These are phyloP conservation scores for Gymnarchus niloticus DNA, from an alignment of 2,113 vertebrate genomes.

Conservation along the genomic window DNA sequence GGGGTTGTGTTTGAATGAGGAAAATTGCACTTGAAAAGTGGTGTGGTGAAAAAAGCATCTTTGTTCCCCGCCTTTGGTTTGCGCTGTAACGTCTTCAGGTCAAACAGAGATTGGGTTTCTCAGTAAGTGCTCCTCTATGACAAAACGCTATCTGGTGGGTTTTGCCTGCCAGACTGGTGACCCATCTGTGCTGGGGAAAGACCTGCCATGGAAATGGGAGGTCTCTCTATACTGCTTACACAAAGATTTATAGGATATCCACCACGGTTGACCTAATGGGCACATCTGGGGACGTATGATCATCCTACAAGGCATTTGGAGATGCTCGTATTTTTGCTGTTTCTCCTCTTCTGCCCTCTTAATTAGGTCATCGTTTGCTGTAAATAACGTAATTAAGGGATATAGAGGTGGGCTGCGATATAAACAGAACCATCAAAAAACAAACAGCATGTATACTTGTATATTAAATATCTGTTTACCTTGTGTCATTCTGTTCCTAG, in stretches of 20 bases:
- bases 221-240: neutral
- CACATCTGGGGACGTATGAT: neutral
- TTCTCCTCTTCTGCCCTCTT: neutral
- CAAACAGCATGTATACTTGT: neutral
- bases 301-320: neutral
- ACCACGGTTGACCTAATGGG: neutral
- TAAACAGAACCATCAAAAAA: neutral
- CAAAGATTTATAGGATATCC: neutral
- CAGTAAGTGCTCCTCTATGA: constrained; percentile 46
- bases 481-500: neutral
- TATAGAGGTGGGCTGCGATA: neutral
- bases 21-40: constrained; percentile 8
- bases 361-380: neutral
- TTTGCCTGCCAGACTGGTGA: neutral
- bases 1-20: constrained; percentile 3
- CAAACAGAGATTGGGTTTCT: constrained; percentile 51
- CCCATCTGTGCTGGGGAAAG: neutral
- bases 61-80: constrained; percentile 33
- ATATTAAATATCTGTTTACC: neutral
- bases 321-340: neutral
- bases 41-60: constrained; percentile 20
- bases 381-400: neutral
- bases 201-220: neutral
- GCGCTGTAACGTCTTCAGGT: constrained; percentile 39
- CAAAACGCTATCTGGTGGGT: neutral